phyloP scores from a whole-genome alignment of 2,888 invertebrate species.

The Xestobium rufovillosum region DNA sequence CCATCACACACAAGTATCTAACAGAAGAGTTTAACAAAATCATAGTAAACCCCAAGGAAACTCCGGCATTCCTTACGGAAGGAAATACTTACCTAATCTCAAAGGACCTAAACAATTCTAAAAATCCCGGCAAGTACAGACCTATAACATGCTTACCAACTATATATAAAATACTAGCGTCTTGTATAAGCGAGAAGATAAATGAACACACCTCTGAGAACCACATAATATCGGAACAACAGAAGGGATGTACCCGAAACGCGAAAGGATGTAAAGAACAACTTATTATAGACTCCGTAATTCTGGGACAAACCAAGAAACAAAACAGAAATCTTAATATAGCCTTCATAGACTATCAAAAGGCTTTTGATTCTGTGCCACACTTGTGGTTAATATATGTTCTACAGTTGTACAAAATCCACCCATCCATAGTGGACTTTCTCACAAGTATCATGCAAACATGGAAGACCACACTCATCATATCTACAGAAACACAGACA shows the following conservation, averaged over 20 bases:
- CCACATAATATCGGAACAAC: background rate
- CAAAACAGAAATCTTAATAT: background rate
- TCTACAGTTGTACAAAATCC: constrained; percentile 2
- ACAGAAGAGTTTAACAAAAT: background rate
- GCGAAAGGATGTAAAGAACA: constrained; percentile 5
- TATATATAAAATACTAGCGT: constrained; percentile 5
- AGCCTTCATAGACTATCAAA: constrained; percentile 4
- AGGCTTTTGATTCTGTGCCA: constrained; percentile 5
- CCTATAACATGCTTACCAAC: constrained; percentile 4
- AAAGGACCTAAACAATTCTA: background rate
- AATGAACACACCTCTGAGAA: background rate
- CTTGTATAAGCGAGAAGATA: background rate
- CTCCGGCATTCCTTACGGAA: background rate
- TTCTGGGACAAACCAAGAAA: background rate
- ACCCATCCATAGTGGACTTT: background rate
- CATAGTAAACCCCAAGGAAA: background rate
- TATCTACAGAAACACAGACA: too few species aligned
- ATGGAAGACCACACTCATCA: constrained; percentile 1
- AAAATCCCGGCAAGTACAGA: background rate
- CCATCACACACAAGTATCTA: background rate
- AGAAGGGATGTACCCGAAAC: background rate
- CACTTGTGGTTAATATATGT: background rate
- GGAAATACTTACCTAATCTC: background rate
- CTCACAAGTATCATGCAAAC: background rate
- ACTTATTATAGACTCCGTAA: constrained; percentile 2